These are phyloP conservation scores for Medauroidea extradentata DNA, from an alignment of 1,140 invertebrate species.

Conservation along the genomic window DNA sequence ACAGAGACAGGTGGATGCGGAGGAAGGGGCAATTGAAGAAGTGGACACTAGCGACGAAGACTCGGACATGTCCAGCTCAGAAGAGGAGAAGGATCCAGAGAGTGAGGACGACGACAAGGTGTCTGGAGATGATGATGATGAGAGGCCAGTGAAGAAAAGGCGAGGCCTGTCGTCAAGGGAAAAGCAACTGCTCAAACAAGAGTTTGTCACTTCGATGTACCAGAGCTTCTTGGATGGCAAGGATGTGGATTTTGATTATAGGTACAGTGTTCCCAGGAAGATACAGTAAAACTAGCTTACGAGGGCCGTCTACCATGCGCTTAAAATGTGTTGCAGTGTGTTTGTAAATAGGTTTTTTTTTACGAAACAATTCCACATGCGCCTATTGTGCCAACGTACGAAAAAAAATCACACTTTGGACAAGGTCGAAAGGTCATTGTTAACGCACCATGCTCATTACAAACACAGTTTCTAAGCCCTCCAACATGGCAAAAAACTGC, in stretches of 20 bases:
- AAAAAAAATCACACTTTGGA: too few species aligned
- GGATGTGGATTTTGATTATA: constrained; percentile 81
- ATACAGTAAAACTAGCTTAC: too few species aligned
- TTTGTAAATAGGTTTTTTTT: too few species aligned
- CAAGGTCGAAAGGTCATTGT: too few species aligned
- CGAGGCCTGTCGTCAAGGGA: constrained; percentile 32
- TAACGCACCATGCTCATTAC: too few species aligned
- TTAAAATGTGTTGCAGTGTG: too few species aligned
- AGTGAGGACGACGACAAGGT: constrained; percentile 17
- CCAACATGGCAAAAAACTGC: too few species aligned
- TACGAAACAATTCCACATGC: too few species aligned
- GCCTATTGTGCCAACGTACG: too few species aligned
- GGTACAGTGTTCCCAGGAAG: too few species aligned
- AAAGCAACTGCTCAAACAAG: constrained; percentile 62
- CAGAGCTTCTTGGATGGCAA: constrained; percentile 78
- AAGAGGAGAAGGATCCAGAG: constrained; percentile 43
- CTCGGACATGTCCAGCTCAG: constrained; percentile 19
- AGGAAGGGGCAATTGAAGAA: constrained; percentile 48
- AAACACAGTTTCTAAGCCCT: too few species aligned
- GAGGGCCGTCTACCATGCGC: too few species aligned
- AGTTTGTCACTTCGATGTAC: constrained; percentile 87
- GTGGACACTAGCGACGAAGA: constrained; percentile 50
- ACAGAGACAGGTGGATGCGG: constrained; percentile 56
- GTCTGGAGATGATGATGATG: constrained; percentile 15
- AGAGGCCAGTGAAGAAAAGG: not conserved